Conservation (phyloP, 2,888 invertebrate genomes). For the Scrobipalpa atriplicella region DNA sequence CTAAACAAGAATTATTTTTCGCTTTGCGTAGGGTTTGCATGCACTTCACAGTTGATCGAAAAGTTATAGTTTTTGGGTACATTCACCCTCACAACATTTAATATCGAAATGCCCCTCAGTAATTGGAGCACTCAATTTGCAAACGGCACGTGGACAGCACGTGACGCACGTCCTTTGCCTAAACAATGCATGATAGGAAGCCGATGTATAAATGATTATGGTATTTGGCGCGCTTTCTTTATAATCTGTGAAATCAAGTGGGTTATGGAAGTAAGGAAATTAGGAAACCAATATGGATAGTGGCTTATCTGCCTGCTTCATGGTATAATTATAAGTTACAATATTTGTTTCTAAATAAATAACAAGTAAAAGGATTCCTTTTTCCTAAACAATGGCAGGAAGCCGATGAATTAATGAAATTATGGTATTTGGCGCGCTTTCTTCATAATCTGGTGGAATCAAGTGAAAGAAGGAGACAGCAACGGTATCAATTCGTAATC, state of each 20-base stretch:
- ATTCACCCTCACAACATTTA: not conserved
- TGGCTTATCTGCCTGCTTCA: too few species aligned
- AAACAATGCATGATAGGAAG: not conserved
- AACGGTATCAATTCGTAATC: too few species aligned
- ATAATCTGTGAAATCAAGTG: constrained; percentile 9
- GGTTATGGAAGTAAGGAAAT: too few species aligned
- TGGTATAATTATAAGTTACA: too few species aligned
- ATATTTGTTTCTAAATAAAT: too few species aligned
- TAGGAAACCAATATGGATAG: too few species aligned
- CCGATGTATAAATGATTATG: not conserved
- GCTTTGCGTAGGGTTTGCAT: too few species aligned
- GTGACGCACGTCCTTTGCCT: not conserved
- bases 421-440: constrained; percentile 9
- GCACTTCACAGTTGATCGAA: not conserved
- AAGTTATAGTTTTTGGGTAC: not conserved
- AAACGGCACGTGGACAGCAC: constrained; percentile 41
- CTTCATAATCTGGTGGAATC: constrained; percentile 2
- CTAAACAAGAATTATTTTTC: not conserved
- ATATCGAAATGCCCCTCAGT: constrained; percentile 45
- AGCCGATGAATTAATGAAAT: constrained; percentile 6
- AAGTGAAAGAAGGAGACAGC: not conserved
- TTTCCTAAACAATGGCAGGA: too few species aligned
- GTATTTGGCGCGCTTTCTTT: not conserved
- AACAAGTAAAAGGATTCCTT: too few species aligned
- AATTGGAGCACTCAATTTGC: constrained; percentile 82